phyloP scores from a whole-genome alignment of 1,140 invertebrate species.

The Proctacanthus coquilletti region DNA sequence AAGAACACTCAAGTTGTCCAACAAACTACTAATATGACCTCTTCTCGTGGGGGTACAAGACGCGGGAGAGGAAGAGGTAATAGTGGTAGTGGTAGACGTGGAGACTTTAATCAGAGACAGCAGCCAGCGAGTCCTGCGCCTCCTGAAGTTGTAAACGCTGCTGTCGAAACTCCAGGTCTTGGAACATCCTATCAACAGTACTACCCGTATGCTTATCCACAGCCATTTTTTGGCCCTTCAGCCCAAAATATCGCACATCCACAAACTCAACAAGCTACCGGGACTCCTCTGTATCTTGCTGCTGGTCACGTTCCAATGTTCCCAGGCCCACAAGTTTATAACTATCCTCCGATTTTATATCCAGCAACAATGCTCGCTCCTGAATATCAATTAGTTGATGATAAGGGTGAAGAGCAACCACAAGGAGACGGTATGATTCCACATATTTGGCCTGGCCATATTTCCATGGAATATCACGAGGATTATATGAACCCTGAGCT shows the following conservation, averaged over 20 bases:
- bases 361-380: constrained; percentile 7
- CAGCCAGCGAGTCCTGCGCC: constrained; percentile 2
- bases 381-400: constrained; percentile 17
- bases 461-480: constrained; percentile 17
- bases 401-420: constrained; percentile 13
- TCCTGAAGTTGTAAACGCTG: constrained; percentile 10
- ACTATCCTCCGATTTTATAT: constrained; percentile 14
- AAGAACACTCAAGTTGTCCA: constrained; percentile 18
- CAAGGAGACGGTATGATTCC: constrained; percentile 15
- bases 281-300: constrained; percentile 16
- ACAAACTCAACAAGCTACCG: constrained; percentile 20
- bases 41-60: constrained; percentile 5
- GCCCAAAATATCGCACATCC: constrained; percentile 13
- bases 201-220: constrained; percentile 15
- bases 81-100: constrained; percentile 5
- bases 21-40: constrained; percentile 12
- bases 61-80: not conserved
- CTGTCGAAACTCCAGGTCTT: constrained; percentile 3
- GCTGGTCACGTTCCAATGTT: constrained; percentile 12
- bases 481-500: constrained; percentile 23
- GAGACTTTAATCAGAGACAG: constrained; percentile 13
- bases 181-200: constrained; percentile 12
- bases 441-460: constrained; percentile 13
- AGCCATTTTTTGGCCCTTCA: no score
- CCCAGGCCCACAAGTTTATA: constrained; percentile 12